phyloP scores from a whole-genome alignment of 2,113 vertebrate genomes.

The Heterotilapia buettikoferi region DNA sequence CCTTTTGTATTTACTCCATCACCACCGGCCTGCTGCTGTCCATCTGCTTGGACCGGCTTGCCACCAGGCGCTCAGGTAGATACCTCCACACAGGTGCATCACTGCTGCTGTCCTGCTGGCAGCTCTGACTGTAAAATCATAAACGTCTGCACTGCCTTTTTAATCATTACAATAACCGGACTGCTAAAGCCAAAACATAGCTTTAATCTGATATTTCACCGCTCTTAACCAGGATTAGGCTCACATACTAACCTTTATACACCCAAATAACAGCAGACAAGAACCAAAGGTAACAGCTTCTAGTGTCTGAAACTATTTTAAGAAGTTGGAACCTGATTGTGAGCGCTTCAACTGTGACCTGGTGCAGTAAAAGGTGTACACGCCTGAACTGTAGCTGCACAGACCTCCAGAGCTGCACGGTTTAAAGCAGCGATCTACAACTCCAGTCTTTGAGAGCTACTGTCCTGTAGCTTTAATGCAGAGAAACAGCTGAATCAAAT shows the following conservation, averaged over 20 bases:
- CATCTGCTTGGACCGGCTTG: not conserved
- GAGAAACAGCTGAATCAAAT: not conserved
- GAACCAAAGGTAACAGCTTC: not conserved
- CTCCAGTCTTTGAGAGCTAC: not conserved
- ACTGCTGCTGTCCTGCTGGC: not conserved
- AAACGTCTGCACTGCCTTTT: not conserved
- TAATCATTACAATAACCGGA: not conserved
- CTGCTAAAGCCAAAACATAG: not conserved
- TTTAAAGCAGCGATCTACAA: not conserved
- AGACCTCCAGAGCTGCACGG: not conserved
- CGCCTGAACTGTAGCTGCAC: fast-evolving
- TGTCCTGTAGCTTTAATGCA: not conserved
- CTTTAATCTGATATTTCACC: not conserved
- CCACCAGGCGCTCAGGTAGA: not conserved
- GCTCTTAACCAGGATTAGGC: not conserved
- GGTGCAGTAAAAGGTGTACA: not conserved
- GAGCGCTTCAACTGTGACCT: not conserved
- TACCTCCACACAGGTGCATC: not conserved
- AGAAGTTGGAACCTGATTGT: not conserved
- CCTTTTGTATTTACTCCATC: not conserved
- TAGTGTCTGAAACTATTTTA: not conserved
- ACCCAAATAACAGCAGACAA: not conserved
- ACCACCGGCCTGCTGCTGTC: not conserved
- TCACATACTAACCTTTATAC: not conserved
- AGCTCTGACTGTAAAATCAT: not conserved